Evolutionary conservation across 2,797 vertebrate species (phyloP), one percentile per base, ranked within the genome.

Genomic region (Gambelia wislizenii): DNA sequence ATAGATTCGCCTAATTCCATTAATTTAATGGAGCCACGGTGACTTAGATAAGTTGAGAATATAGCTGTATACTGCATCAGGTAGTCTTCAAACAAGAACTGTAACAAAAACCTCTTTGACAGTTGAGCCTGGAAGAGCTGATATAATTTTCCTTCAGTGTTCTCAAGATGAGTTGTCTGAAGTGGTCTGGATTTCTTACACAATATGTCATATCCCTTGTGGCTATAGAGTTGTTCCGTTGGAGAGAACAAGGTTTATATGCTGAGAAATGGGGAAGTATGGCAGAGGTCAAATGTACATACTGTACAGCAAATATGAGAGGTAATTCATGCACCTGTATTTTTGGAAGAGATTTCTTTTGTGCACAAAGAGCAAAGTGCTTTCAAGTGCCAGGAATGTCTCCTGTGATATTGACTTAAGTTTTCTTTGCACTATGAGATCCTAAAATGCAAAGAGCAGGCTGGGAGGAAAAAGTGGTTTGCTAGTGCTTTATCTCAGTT

Each of bases 161-260:
- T 95, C 93, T 95, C 88, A 94, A 93, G 92, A 86, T 91, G 83
- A 90, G 87, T 93, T 93, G 80, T 80, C 90, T 94, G 87, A 93
- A 94, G 92, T 93, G 89, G 87, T 89, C 86, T 95, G 92, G 82
- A 87, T 91, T 89, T 95, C 90, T 94, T 85, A 92, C 85, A 91
- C 87, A 95, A 91, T 94, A 54, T 92, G 94, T 52, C 94, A 93
- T 95, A 93, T 94, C 87, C 72, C 95, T 79, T 91, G 89, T 94
- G 83, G 91, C 93, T 91, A 77, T 83, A 85, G 77, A 91, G 92
- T 87, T 93, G 82, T 94, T 95, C 92, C 91, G 81, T 93, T 91
- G 91, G 94, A 93, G 88, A 93, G 85, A 95, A 94, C 86, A 94
- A 91, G 91, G 87, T 93, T 94, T 95, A 92, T 93, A 86, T 89